phyloP scores from a whole-genome alignment of 2,113 vertebrate genomes.

The Athene cunicularia region DNA sequence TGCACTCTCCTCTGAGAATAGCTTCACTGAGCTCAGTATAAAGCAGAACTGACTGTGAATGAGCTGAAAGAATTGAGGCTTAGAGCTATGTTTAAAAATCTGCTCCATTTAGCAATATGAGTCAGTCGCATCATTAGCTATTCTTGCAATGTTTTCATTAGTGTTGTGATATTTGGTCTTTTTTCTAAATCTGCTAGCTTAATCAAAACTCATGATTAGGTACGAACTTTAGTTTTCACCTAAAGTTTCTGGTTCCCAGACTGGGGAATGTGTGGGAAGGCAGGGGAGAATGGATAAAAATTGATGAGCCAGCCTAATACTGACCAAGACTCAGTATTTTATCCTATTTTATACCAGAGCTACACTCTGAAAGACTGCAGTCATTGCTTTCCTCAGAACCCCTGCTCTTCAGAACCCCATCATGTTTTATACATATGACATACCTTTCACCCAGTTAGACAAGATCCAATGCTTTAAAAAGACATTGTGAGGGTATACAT shows the following conservation, averaged over 20 bases:
- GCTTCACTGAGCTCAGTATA: constrained; percentile 24
- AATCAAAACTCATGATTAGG: not conserved
- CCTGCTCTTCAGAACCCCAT: no score
- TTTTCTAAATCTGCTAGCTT: not conserved
- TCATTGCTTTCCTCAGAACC: not conserved
- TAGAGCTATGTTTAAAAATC: constrained; percentile 58
- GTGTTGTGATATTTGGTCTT: not conserved
- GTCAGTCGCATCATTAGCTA: constrained; percentile 30
- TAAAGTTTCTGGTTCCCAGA: not conserved
- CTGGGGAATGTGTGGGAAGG: fast-evolving
- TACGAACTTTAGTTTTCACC: not conserved
- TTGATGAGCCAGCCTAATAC: not conserved
- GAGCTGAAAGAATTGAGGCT: constrained; percentile 47
- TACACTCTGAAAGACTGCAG: not conserved
- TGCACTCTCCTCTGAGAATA: constrained; percentile 12
- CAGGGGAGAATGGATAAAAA: not conserved
- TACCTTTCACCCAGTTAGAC: not conserved
- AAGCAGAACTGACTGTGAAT: constrained; percentile 38
- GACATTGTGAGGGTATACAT: not conserved
- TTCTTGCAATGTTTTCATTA: constrained; percentile 21
- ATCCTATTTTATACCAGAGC: not conserved
- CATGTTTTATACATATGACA: not conserved
- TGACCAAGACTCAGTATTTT: not conserved
- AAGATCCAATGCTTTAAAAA: not conserved
- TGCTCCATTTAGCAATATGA: constrained; percentile 58